Conservation (phyloP, 2,113 vertebrate genomes). For the Setophaga kirtlandii region DNA sequence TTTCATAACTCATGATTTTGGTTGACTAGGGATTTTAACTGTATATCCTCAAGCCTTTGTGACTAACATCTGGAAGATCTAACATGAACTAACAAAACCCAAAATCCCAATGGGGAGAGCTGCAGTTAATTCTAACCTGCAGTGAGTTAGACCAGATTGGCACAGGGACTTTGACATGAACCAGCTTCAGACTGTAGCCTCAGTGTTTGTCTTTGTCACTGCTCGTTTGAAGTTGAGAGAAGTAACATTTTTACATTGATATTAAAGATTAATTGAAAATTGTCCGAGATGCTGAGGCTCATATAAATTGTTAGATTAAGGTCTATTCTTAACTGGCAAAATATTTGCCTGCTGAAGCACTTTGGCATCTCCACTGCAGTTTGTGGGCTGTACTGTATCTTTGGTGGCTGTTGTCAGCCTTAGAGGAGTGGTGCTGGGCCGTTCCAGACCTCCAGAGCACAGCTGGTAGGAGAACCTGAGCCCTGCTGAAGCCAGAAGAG, state of each 20-base stretch:
- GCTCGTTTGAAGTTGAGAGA: background rate
- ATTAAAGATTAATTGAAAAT: background rate
- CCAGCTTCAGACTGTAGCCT: background rate
- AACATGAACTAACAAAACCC: background rate
- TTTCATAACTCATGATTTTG: conserved; percentile 72
- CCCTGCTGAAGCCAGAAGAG: background rate
- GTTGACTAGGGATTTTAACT: conserved; percentile 64
- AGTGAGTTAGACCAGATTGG: background rate
- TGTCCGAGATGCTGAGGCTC: background rate
- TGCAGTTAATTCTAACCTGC: background rate
- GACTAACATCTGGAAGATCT: conserved; percentile 40
- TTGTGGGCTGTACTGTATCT: background rate
- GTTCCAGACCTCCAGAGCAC: accelerated
- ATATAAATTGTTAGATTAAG: background rate
- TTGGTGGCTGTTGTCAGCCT: background rate
- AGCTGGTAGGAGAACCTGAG: background rate
- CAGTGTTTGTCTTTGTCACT: background rate
- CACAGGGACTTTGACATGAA: background rate
- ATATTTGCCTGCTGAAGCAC: background rate
- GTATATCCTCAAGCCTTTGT: conserved; percentile 59
- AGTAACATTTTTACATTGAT: background rate
- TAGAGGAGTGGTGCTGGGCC: background rate
- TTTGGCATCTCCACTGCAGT: accelerated
- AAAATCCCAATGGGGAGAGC: background rate
- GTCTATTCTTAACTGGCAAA: background rate